Conservation (phyloP, 2,113 vertebrate genomes). For the Erythrolamprus reginae region DNA sequence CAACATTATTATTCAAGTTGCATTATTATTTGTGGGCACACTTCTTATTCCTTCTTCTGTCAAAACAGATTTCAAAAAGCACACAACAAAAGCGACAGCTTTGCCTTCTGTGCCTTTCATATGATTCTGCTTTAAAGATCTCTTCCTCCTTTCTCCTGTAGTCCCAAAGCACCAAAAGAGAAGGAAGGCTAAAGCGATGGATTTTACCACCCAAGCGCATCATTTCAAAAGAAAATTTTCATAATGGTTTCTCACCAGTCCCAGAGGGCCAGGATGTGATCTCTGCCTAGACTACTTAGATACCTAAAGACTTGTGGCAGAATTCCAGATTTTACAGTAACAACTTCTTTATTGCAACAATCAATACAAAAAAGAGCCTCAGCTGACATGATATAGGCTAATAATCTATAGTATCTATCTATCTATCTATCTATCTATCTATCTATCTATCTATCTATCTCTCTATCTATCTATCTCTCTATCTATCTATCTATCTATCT, state of each 20-base stretch:
- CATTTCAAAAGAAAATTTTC: background rate
- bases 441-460: background rate
- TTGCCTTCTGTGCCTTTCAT: slow-evolving; percentile 1
- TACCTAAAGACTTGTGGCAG: background rate
- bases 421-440: background rate
- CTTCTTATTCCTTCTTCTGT: background rate
- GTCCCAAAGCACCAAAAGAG: background rate
- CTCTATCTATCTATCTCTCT: too few species aligned
- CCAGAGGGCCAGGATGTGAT: background rate
- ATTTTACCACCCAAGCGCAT: background rate
- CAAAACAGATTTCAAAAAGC: slow-evolving; percentile 3
- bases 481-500: too few species aligned
- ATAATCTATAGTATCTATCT: background rate
- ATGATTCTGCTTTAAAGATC: background rate
- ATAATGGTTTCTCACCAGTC: background rate
- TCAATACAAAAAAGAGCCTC: background rate
- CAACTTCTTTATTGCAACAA: background rate
- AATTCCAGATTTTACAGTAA: background rate
- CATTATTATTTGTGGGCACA: background rate
- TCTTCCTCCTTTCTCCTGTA: background rate
- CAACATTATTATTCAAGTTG: background rate
- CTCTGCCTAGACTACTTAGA: background rate
- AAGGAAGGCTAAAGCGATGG: background rate
- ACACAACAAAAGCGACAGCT: background rate
- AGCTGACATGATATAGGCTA: background rate